Evolutionary conservation across 53 echinoderm and acorn worm genomes (phyloP), one percentile per base, ranked within the genome.

Genomic region (Astropecten irregularis): DNA sequence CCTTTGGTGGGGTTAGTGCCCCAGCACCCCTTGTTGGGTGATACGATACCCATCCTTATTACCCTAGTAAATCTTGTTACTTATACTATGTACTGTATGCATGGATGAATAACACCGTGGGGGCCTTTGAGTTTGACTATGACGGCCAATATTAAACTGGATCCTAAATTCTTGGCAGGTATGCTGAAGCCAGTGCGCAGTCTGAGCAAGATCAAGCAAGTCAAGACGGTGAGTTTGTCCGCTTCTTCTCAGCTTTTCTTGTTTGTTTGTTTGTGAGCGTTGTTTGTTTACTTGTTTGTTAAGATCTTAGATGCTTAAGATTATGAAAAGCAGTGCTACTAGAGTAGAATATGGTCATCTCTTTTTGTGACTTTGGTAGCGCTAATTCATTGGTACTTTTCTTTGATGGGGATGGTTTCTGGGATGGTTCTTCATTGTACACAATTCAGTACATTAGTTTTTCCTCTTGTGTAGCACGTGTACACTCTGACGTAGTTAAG

Each of bases 131-230:
- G n/a, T n/a, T 20, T 27, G 18, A 68, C 71, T 34, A 85, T 82
- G n/a, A n/a, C n/a, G 89, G 70, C 89, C 85, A 92, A 92, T 49
- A 92, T 92, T 83, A 76, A 68, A 49, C 81, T 92, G 20, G 92
- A 92, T 92, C 83, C 86, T 50, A 77, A 83, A 56, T 92, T 92
- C 77, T 74, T 89, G 89, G 89, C 92, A 92, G 92, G 92, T 66
- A 86, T 92, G 86, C 71, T 92, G 86, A 89, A 89, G 66, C 92
- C 92, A n/a, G 92, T 92, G n/a, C 89, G 89, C 30, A 83, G 83
- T 21, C 82, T 86, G 52, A 92, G 77, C 83, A 92, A 89, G 83
- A 68, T 82, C 82, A 87, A 81, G 57, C 47, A 81, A 59, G 39
- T 73, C 77, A 84, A 84, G 72, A 88, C 70, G 70, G 88, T 88